Conservation (phyloP, 2,888 invertebrate species). For the Plusia festucae region DNA sequence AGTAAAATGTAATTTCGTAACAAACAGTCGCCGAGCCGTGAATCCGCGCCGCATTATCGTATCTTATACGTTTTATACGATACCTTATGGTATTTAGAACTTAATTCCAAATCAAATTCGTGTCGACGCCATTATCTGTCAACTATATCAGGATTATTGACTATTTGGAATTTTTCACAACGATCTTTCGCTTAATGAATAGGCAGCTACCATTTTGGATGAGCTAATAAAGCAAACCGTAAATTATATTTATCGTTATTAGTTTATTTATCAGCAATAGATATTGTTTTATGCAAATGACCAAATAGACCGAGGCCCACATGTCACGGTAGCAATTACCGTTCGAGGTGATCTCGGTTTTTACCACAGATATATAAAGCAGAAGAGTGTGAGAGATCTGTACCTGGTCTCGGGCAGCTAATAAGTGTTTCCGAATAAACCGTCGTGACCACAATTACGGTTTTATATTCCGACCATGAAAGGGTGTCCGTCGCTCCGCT, state of each 20-base stretch:
- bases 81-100: constrained; percentile 67
- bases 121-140: constrained; percentile 70
- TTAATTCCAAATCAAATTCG: constrained; percentile 70
- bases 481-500: constrained; percentile 72
- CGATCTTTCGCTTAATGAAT: constrained; percentile 61
- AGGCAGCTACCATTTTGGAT: constrained; percentile 37
- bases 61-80: constrained; percentile 69
- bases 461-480: constrained; percentile 71
- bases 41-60: constrained; percentile 65
- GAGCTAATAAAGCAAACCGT: constrained; percentile 50
- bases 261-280: constrained; percentile 52
- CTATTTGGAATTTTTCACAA: constrained; percentile 64
- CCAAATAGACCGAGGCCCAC: constrained; percentile 28
- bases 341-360: constrained; percentile 23
- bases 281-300: constrained; percentile 54
- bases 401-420: constrained; percentile 50
- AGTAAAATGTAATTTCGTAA: constrained; percentile 64
- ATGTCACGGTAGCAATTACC: constrained; percentile 45
- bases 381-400: neutral
- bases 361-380: constrained; percentile 7
- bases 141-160: constrained; percentile 72
- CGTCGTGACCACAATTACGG: constrained; percentile 77
- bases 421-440: constrained; percentile 63
- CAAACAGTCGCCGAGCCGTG: constrained; percentile 57
- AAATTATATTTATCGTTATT: constrained; percentile 52